These are phyloP conservation scores for Drosophila tanythrix DNA, from an alignment of 2,888 invertebrate species.

Conservation along the genomic window DNA sequence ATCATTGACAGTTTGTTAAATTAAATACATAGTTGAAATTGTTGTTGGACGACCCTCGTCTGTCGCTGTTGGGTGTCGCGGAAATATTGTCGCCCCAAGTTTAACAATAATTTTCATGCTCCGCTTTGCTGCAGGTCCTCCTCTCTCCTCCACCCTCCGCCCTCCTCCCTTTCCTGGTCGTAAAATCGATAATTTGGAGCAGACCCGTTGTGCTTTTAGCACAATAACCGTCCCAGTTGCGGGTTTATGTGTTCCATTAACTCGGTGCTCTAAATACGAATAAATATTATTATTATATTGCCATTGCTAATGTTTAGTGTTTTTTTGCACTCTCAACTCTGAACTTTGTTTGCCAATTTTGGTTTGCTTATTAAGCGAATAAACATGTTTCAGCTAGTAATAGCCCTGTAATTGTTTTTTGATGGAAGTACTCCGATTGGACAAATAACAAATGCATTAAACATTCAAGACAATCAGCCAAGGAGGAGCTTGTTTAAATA, in stretches of 20 bases:
- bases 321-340: background rate
- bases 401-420: background rate
- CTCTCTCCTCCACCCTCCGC: background rate
- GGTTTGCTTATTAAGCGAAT: background rate
- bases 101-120: constrained; percentile 43
- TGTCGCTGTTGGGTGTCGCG: constrained; percentile 19
- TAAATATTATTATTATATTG: background rate
- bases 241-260: constrained; percentile 3
- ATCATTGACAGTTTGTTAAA: background rate
- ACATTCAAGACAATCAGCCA: background rate
- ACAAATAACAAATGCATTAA: background rate
- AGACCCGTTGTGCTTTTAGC: constrained; percentile 22
- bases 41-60: constrained; percentile 23
- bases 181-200: constrained; percentile 59
- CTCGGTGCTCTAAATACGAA: constrained; percentile 5
- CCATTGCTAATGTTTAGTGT: background rate
- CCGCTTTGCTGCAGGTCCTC: background rate
- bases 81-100: constrained; percentile 10
- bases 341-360: constrained; percentile 16
- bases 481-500: background rate
- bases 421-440: background rate
- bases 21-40: constrained; percentile 1
- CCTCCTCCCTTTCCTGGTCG: background rate
- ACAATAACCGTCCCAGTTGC: constrained; percentile 12
- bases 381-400: background rate